Percentiles rank a stretch among this genome's conserved stretches.
Conservation (phyloP, 2,113 vertebrate species). For the Nothoprocta perdicaria region DNA sequence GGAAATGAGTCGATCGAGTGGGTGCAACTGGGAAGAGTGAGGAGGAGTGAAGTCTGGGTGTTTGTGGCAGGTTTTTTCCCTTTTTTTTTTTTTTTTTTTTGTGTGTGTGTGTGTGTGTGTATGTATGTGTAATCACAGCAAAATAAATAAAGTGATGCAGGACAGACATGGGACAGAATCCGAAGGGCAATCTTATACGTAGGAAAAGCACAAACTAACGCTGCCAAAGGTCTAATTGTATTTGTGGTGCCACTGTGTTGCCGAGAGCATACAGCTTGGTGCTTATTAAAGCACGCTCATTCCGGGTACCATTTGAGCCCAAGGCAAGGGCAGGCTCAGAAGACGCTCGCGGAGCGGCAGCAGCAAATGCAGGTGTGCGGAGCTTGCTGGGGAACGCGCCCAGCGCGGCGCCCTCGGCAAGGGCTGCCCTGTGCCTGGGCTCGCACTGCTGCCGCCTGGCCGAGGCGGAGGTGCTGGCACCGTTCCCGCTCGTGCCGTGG, state of each 20-base stretch:
- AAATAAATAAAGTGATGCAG: background rate
- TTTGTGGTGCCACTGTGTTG: background rate
- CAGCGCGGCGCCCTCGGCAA: background rate
- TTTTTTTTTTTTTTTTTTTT: background rate
- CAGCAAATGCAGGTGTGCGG: background rate
- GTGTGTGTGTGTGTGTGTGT: too few species aligned
- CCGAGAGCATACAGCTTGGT: slow-evolving; percentile 47
- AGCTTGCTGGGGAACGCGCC: background rate
- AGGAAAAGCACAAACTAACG: slow-evolving; percentile 12
- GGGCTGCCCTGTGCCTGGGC: background rate
- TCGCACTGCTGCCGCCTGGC: background rate
- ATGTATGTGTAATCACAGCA: background rate
- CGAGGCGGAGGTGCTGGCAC: background rate
- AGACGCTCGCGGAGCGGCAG: background rate
- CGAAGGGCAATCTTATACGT: background rate
- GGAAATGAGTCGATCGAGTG: slow-evolving; percentile 44
- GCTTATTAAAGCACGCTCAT: slow-evolving; percentile 27
- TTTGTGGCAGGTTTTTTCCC: background rate
- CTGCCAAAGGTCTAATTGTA: slow-evolving; percentile 14
- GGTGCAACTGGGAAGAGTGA: slow-evolving; percentile 37
- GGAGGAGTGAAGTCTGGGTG: slow-evolving; percentile 27
- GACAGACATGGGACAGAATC: background rate
- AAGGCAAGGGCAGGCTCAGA: slow-evolving; percentile 13
- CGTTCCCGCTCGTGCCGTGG: rapidly evolving
- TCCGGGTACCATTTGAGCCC: background rate